Base-by-base conservation (phyloP, 2,888 invertebrate species). In the Abscondita cerata region DNA sequence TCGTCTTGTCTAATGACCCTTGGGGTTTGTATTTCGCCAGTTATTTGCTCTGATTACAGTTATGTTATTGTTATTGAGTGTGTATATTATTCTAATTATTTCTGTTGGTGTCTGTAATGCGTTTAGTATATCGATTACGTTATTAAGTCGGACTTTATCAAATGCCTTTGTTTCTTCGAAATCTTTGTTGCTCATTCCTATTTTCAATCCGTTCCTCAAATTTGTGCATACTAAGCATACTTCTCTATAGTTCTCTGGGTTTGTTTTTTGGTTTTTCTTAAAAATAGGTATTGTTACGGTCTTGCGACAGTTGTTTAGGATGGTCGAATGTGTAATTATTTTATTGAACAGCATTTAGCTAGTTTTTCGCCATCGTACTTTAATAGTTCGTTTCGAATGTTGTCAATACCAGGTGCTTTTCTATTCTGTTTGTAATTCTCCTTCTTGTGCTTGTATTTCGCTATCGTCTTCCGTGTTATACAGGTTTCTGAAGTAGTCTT, bases 91-190 rank as follows among this genome's bases (percentile, higher is more conserved):
- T 20, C 51, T 58, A 12, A 40, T 41, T 38, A 41, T 52, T 52
- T 38, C 33, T 47, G 12, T n/a, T 57, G 57, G 47, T 44, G 15
- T 34, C 13, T 52, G 33, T 59, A 44, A 36, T 19, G 13, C 41
- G 31, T 20, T 18, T 18, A 48, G 41, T 44, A 34, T 33, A 19
- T 25, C 18, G 13, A 56, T 40, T 20, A 38, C 34, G 25, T 53
- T 40, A n/a, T 40, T 41, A 40, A 52, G 55, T 46, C 12, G 31
- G 33, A 59, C 15, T 1, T 5, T 19, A 34, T 64, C 51, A 20
- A 61, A 57, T 25, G 60, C 46, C 46, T 61, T 53, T 31, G 46
- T 64, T 34, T 44, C 61, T 52, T 65, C 58, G 48, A 62, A 52
- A 19, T 55, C 34, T 41, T n/a, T n/a, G n/a, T n/a, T n/a, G n/a